Evolutionary conservation across 2,113 vertebrate genomes (phyloP), one percentile per base, ranked within the genome.

Genomic region (Microcebus lehilahytsara): DNA sequence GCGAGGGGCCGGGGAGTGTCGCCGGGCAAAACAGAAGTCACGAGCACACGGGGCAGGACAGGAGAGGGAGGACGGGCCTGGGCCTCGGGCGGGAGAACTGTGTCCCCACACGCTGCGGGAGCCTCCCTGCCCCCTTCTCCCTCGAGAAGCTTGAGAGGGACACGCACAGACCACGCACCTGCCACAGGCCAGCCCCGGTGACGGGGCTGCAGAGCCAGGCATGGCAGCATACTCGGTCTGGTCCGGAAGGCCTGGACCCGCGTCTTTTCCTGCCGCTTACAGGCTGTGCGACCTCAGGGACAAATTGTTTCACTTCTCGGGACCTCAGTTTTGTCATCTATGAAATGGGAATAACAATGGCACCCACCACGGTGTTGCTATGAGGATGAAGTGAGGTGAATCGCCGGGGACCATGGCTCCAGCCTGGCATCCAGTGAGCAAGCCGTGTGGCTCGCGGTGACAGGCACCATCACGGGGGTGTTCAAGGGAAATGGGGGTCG

Each of bases 91-190:
- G 6, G 6, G n/a, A 69, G 9, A 56, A 9, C 25, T 16, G 1
- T 23, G 83, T 17, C 34, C 34, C 53, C 60, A 12, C 46, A 11
- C 17, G 4, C 56, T 7, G 60, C 1, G 64, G 32, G 19, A 46
- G 40, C 53, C 74, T 64, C 46, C 51, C 23, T 37, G 67, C n/a
- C 14, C 46, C 51, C 20, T 23, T 95, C 42, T 64, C 40, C n/a
- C 20, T 40, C 16, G 10, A 20, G 67, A 34, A 20, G 40, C 12
- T 72, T 40, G 2, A 17, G 19, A 46, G 10, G 42, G 51, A 37
- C 32, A 37, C 46, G 4, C 2, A 3, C 0, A 17, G n/a, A 25
- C 40, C 40, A 17, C 0, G 0, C 1, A 1, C 19, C 75, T 40
- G 30, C 49, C 20, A 6, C 5, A 1, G 25, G 13, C 77, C 60